These are phyloP conservation scores for Odocoileus virginianus DNA, from an alignment of 2,113 vertebrate species.

Conservation along the genomic window DNA sequence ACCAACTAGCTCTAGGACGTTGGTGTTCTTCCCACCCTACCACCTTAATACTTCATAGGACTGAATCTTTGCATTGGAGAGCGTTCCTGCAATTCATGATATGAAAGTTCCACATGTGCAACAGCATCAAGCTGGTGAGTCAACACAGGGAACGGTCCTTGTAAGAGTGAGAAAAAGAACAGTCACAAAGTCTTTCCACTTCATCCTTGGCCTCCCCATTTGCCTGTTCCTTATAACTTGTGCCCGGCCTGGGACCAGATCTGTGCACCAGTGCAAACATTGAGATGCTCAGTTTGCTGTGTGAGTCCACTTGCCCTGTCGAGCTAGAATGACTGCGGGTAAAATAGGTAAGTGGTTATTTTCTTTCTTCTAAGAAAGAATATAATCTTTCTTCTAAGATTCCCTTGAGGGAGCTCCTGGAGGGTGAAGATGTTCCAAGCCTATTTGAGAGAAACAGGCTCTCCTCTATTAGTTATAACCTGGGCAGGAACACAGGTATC, in stretches of 20 bases:
- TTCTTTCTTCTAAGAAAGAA: too few species aligned
- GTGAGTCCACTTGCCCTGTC: not conserved
- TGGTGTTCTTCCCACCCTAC: not conserved
- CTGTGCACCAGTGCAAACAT: fast-evolving
- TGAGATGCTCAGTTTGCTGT: not conserved
- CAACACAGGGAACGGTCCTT: not conserved
- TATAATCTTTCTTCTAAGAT: not conserved
- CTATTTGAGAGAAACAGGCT: not conserved
- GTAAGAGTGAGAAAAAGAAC: not conserved
- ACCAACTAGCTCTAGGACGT: not conserved
- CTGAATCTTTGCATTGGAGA: not conserved
- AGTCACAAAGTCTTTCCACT: not conserved
- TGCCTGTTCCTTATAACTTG: not conserved
- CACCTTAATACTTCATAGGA: not conserved
- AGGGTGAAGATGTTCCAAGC: not conserved
- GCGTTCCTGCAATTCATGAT: not conserved
- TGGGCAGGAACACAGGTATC: not conserved
- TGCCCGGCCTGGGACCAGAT: not conserved
- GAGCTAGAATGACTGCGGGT: not conserved
- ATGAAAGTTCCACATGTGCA: not conserved
- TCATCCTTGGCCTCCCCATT: not conserved
- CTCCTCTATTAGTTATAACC: not conserved
- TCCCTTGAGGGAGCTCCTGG: not conserved
- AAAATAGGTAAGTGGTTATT: too few species aligned
- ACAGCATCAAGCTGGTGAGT: not conserved